Base-by-base conservation (phyloP, 2,797 vertebrate genomes). In the Saxicola maurus region DNA sequence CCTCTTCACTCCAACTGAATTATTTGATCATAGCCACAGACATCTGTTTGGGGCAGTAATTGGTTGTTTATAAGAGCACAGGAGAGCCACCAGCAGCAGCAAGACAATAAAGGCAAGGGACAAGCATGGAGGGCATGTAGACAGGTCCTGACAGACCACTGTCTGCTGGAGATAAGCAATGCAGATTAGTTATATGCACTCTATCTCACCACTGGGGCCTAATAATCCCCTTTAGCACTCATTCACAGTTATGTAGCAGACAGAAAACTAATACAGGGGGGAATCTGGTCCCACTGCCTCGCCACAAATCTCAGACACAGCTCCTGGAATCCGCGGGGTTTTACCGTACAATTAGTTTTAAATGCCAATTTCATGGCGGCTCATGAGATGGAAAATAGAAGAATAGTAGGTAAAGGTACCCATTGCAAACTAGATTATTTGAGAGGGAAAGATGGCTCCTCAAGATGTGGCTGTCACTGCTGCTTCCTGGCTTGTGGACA, bases 321-420 rank as follows among this genome's bases (percentile, higher is more conserved):
- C 91, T 95, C 96, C 96, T 95, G 96, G 96, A 97, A 97, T 97
- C 94, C 5, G 86, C 64, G 88, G 92, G 96, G 97, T 98, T 98
- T 98, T 91, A 96, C 97, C 95, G 90, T 97, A 97, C 98, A 98
- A 98, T 98, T 98, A 98, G 97, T 98, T 98, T 98, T 97, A 98
- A 99, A 99, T 98, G 98, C 98, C 98, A 98, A 98, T 99, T 99
- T 99, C 98, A 99, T 91, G 97, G 98, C 45, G 48, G 97, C 97
- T 98, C 97, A 95, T 92, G 96, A 97, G 96, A 95, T 97, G 98
- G 97, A 98, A 98, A 98, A 98, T 95, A 96, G 96, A 95, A 95
- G 94, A 96, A 89, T 60, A 90, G 93, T 77, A 93, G 96, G 89
- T 94, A 78, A 96, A 95, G 86, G 91, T 90, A 87, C 95, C 96